phyloP scores from a whole-genome alignment of 2,113 vertebrate genomes.

The Rafetus swinhoei region DNA sequence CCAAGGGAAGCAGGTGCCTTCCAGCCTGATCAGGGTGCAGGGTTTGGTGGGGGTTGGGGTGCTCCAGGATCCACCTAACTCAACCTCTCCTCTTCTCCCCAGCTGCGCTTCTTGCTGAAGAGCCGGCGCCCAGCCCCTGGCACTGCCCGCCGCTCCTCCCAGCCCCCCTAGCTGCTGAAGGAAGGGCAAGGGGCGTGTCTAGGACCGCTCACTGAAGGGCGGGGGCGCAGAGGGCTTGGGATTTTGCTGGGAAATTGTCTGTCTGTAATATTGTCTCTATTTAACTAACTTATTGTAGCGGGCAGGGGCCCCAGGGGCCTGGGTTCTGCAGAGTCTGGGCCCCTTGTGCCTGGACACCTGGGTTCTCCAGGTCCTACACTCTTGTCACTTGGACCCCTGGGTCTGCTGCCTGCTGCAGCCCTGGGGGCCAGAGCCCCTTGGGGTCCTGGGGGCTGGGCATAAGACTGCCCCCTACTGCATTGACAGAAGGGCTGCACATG shows the following conservation, averaged over 20 bases:
- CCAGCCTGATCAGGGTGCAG: neutral
- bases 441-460: constrained; percentile 42
- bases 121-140: constrained; percentile 79
- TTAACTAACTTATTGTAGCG: constrained; percentile 29
- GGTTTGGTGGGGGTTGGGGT: neutral
- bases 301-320: neutral
- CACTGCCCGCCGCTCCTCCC: constrained; percentile 76
- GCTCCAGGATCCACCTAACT: neutral
- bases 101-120: constrained; percentile 91
- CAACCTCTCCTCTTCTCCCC: neutral
- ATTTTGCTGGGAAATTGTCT: constrained; percentile 23
- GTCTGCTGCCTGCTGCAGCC: neutral
- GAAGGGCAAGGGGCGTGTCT: constrained; percentile 53
- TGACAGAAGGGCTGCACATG: constrained; percentile 29
- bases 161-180: constrained; percentile 82
- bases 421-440: neutral
- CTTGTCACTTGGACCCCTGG: neutral
- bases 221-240: neutral
- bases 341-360: too few species aligned
- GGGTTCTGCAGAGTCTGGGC: neutral
- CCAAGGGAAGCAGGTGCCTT: neutral
- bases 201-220: neutral
- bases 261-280: constrained; percentile 16
- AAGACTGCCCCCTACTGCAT: constrained; percentile 34
- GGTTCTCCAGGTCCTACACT: neutral